A percentile compares a stretch with the other conserved stretches of the same genome.
These are phyloP conservation scores for Picus viridis DNA, from an alignment of 2,797 vertebrate genomes.

Conservation along the genomic window DNA sequence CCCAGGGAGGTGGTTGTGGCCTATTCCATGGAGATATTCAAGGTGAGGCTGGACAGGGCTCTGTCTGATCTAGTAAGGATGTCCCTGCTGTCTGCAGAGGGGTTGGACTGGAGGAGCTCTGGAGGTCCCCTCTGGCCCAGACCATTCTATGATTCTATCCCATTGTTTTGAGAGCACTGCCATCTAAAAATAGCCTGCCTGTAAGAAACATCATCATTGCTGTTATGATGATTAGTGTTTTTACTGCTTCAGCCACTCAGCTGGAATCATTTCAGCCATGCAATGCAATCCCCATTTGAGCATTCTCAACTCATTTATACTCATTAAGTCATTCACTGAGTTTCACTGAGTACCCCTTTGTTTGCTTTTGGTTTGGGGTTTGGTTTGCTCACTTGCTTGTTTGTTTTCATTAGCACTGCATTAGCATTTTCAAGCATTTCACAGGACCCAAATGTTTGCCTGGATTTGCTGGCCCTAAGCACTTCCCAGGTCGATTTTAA, in stretches of 20 bases:
- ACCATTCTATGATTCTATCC: too few relatives aligned
- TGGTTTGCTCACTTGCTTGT: too few relatives aligned
- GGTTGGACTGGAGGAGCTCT: too few relatives aligned
- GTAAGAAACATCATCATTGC: not conserved
- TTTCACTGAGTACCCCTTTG: not conserved
- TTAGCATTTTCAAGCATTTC: not conserved
- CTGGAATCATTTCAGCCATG: not conserved
- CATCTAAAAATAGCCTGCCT: not conserved
- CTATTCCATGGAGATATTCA: too few relatives aligned
- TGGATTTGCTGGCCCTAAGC: not conserved
- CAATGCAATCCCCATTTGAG: not conserved
- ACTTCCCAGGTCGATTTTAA: constrained; percentile 9
- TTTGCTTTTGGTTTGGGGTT: not conserved
- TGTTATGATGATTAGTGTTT: too few relatives aligned
- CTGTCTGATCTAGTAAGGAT: too few relatives aligned
- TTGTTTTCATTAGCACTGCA: not conserved
- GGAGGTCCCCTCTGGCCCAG: too few relatives aligned
- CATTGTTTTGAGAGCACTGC: not conserved
- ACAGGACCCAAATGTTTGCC: not conserved
- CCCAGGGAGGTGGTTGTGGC: too few relatives aligned
- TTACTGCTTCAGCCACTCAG: not conserved
- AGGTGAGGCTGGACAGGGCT: too few relatives aligned
- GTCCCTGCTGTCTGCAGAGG: too few relatives aligned
- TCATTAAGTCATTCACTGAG: not conserved
- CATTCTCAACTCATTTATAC: not conserved